Conservation (phyloP, 2,113 vertebrate genomes). For the Myiozetetes cayanensis region DNA sequence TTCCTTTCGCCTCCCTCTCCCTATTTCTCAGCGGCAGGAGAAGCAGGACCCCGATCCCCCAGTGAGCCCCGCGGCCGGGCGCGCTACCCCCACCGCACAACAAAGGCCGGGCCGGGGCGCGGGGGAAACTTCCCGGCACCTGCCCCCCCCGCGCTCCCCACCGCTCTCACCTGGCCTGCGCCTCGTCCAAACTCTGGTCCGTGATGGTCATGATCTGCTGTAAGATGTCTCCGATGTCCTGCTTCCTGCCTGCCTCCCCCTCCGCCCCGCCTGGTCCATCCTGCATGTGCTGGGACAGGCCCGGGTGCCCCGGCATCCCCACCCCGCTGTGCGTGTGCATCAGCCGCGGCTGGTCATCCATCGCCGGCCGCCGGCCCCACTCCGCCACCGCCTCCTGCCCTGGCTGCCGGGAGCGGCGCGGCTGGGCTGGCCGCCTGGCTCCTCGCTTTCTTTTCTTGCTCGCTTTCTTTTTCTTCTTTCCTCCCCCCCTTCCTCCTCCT, state of each 20-base stretch:
- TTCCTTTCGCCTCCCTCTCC: too few relatives aligned
- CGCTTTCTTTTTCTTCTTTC: conserved; percentile 59
- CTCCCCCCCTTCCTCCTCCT: conserved; percentile 27
- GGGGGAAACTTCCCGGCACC: conserved; percentile 23
- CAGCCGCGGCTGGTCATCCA: conserved; percentile 95
- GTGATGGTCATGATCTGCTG: conserved; percentile 99
- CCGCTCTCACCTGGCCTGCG: conserved; percentile 92
- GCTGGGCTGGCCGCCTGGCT: conserved; percentile 51
- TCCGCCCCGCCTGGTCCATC: conserved; percentile 87
- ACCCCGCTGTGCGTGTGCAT: conserved; percentile 94
- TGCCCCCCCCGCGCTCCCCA: neutral
- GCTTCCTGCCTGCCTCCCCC: conserved; percentile 90
- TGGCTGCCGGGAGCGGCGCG: conserved; percentile 44
- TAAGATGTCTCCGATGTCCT: conserved; percentile 99
- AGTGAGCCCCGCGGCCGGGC: neutral
- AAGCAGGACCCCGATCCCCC: neutral
- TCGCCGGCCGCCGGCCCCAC: conserved; percentile 70
- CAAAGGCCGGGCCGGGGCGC: conserved; percentile 39
- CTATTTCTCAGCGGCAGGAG: neutral
- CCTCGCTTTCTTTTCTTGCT: conserved; percentile 57
- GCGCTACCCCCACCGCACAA: conserved; percentile 33
- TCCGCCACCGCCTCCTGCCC: conserved; percentile 38
- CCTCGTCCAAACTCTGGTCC: conserved; percentile 97
- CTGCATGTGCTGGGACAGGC: conserved; percentile 93
- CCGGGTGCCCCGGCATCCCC: conserved; percentile 93